Evolutionary conservation across 2,797 vertebrate species (phyloP).

Genomic region (Hemitrygon akajei): DNA sequence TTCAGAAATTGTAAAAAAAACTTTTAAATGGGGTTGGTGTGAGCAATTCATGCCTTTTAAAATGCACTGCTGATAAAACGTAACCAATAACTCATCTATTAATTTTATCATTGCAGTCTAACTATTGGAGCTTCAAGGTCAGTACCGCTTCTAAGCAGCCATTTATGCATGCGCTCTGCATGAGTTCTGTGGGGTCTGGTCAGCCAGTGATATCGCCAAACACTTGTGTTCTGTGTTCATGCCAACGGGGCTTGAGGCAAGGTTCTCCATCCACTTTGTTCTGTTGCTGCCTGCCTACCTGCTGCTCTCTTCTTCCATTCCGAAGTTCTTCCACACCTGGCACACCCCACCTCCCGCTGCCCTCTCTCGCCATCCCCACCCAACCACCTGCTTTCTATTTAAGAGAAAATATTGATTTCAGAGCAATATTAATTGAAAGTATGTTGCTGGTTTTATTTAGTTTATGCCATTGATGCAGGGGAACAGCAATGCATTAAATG

Average conservation of each 20-base stretch:
- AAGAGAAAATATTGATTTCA: not conserved
- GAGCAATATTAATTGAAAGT: not conserved
- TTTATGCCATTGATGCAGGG: too few relatives aligned
- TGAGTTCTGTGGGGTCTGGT: not conserved
- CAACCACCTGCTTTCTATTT: not conserved
- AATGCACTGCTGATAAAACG: not conserved
- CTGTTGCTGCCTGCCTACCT: not conserved
- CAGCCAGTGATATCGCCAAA: not conserved
- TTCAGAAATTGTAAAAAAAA: not conserved
- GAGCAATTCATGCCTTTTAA: not conserved
- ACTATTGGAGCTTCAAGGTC: slow-evolving; percentile 99
- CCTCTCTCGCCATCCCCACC: not conserved
- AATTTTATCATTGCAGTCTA: slow-evolving; percentile 67
- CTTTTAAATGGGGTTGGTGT: slow-evolving; percentile 7
- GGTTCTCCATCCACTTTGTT: not conserved
- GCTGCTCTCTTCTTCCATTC: not conserved
- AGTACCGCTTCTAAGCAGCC: slow-evolving; percentile 60
- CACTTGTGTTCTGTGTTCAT: not conserved
- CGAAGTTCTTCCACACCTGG: not conserved
- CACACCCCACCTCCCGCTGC: not conserved
- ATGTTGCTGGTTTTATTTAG: not conserved
- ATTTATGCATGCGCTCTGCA: slow-evolving; percentile 34
- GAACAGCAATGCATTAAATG: not conserved
- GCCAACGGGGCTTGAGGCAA: not conserved
- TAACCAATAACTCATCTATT: slow-evolving; percentile 34